Evolutionary conservation across 2,888 invertebrate genomes (phyloP).

Genomic region (Phasia obesa): DNA sequence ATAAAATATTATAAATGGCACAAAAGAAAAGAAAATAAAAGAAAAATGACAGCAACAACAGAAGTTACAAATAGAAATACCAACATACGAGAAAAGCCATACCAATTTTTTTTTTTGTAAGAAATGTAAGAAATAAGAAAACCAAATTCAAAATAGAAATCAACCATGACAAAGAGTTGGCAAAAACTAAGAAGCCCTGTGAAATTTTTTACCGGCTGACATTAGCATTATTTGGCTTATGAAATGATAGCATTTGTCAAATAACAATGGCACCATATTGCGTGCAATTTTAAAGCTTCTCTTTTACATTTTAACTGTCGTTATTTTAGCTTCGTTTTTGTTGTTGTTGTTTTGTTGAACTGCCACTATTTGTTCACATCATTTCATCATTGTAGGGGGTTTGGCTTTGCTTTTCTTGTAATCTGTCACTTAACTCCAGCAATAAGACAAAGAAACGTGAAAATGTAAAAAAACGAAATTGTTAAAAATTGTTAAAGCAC

Average conservation of each 20-base stretch:
- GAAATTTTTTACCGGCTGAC: slow-evolving; percentile 51
- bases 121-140: background rate
- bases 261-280: slow-evolving; percentile 66
- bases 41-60: slow-evolving; percentile 6
- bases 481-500: background rate
- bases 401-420: slow-evolving; percentile 42
- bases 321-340: slow-evolving; percentile 5
- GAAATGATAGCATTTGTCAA: slow-evolving; percentile 69
- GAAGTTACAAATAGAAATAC: slow-evolving; percentile 22
- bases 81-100: slow-evolving; percentile 22
- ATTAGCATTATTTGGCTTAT: slow-evolving; percentile 64
- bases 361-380: slow-evolving; percentile 8
- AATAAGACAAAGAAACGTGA: slow-evolving; percentile 20
- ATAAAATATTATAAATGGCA: slow-evolving; percentile 44
- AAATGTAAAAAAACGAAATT: background rate
- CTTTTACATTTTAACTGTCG: slow-evolving; percentile 33
- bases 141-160: slow-evolving; percentile 14
- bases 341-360: background rate
- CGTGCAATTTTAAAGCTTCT: slow-evolving; percentile 47
- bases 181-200: slow-evolving; percentile 30
- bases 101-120: background rate
- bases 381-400: slow-evolving; percentile 8
- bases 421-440: slow-evolving; percentile 60
- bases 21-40: background rate
- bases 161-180: slow-evolving; percentile 28